These are phyloP conservation scores for Andrena chrysosceles DNA, from an alignment of 2,888 invertebrate species.

Conservation along the genomic window DNA sequence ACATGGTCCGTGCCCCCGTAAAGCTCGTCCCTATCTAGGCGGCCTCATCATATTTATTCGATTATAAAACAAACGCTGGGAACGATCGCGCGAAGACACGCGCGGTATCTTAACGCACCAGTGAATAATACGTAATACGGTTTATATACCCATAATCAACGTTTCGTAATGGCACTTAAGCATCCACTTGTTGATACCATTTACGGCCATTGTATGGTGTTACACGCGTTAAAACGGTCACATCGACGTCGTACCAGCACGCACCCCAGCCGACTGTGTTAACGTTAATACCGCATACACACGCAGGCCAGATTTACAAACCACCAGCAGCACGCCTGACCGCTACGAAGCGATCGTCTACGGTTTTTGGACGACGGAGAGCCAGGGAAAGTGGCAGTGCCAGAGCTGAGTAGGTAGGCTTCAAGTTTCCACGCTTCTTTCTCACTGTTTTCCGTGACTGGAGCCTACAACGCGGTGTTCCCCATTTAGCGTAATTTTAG, in stretches of 20 bases:
- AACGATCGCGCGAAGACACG: slow-evolving; percentile 74
- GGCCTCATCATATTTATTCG: slow-evolving; percentile 35
- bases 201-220: slow-evolving; percentile 74
- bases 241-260: slow-evolving; percentile 66
- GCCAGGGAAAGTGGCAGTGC: no score
- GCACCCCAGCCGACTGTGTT: slow-evolving; percentile 62
- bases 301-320: slow-evolving; percentile 68
- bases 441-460: neutral
- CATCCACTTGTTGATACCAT: slow-evolving; percentile 82
- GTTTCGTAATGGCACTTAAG: slow-evolving; percentile 80
- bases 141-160: slow-evolving; percentile 79
- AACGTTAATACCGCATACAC: slow-evolving; percentile 69
- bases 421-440: neutral
- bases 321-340: slow-evolving; percentile 50
- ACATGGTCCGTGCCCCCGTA: neutral
- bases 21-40: neutral
- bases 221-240: slow-evolving; percentile 73
- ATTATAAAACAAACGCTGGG: slow-evolving; percentile 58
- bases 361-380: neutral
- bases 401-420: no score
- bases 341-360: neutral
- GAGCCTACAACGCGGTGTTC: neutral
- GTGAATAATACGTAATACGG: slow-evolving; percentile 70
- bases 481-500: neutral
- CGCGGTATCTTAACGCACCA: slow-evolving; percentile 69